Conservation (phyloP, 2,113 vertebrate genomes). For the Halcyon malimbica region DNA sequence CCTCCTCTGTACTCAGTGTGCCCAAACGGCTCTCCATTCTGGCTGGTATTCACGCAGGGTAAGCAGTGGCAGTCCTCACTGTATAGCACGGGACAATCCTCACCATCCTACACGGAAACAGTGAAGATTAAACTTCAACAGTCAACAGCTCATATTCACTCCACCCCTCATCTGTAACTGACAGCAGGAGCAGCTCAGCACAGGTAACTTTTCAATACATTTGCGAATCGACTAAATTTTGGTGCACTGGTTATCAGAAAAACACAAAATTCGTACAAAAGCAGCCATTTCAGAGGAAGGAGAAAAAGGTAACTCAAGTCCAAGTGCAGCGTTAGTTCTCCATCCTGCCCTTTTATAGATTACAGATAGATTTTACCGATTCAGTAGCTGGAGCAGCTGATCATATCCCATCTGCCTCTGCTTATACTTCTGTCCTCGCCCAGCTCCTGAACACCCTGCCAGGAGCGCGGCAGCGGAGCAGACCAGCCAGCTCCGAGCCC, state of each 20-base stretch:
- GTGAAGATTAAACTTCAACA: neutral
- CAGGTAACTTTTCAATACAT: neutral
- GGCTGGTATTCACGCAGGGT: neutral
- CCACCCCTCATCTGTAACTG: neutral
- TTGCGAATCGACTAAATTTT: neutral
- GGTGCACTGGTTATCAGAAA: neutral
- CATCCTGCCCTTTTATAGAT: neutral
- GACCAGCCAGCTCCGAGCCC: neutral
- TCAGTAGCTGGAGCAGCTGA: neutral
- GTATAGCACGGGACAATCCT: neutral
- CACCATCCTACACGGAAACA: neutral
- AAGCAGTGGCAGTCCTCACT: neutral
- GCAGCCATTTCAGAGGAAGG: fast-evolving
- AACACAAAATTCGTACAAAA: neutral
- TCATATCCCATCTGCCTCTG: neutral
- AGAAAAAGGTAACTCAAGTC: neutral
- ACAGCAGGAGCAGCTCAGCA: neutral
- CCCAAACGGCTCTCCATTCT: neutral
- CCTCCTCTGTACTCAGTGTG: neutral
- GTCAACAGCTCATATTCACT: neutral
- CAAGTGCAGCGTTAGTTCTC: neutral
- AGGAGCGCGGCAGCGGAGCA: neutral
- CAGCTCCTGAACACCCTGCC: neutral
- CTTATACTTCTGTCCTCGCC: neutral
- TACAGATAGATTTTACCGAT: neutral